Conservation (phyloP, 2,888 invertebrate genomes). For the Magallana nippona region DNA sequence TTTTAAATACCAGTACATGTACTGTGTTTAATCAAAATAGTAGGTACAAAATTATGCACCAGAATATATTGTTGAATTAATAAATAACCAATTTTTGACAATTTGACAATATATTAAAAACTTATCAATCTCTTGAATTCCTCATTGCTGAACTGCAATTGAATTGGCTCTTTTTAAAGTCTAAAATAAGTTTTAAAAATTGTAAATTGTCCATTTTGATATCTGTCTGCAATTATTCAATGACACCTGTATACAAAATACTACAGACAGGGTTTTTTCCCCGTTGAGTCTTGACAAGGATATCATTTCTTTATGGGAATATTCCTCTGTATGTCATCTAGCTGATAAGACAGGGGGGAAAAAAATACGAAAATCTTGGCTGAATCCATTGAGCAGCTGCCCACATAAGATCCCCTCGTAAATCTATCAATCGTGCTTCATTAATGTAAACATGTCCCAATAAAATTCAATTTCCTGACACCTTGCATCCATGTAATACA, state of each 20-base stretch:
- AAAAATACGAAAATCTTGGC: conserved; percentile 10
- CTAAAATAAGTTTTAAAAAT: too few species aligned
- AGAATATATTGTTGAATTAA: too few species aligned
- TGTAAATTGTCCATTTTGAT: too few species aligned
- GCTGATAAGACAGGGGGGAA: background rate
- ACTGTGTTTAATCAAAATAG: too few species aligned
- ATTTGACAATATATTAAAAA: too few species aligned
- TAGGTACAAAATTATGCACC: too few species aligned
- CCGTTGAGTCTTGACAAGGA: conserved; percentile 1
- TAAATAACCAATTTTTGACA: too few species aligned
- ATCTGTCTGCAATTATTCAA: background rate
- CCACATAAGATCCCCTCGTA: background rate
- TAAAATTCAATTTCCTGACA: background rate
- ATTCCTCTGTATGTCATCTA: background rate
- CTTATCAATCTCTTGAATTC: too few species aligned
- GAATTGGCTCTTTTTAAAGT: too few species aligned
- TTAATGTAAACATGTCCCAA: conserved; percentile 11
- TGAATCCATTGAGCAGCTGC: background rate
- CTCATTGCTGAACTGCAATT: too few species aligned
- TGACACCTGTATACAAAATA: background rate
- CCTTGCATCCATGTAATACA: background rate
- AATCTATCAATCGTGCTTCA: background rate
- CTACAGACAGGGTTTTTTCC: background rate
- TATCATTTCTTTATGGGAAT: conserved; percentile 29
- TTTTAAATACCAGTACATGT: too few species aligned